Conservation (phyloP, 2,113 vertebrate species). For the Saguinus midas region DNA sequence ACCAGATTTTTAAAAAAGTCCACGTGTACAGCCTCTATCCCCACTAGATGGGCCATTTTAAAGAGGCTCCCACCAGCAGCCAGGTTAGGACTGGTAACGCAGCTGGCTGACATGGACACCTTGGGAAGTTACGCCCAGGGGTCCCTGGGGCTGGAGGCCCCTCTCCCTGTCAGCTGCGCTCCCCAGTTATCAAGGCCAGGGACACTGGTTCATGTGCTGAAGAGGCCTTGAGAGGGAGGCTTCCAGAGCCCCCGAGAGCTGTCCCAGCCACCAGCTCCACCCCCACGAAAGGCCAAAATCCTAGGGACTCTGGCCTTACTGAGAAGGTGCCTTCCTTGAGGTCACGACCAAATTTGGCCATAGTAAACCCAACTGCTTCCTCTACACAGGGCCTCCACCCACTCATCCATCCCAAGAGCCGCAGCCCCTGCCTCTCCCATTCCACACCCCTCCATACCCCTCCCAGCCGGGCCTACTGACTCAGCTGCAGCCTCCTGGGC, state of each 20-base stretch:
- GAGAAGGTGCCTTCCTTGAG: slow-evolving; percentile 9
- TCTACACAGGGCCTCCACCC: background rate
- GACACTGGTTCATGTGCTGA: background rate
- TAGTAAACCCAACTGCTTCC: background rate
- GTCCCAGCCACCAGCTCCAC: background rate
- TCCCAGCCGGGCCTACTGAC: background rate
- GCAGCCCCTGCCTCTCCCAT: background rate
- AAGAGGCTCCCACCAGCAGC: background rate
- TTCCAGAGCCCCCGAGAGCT: background rate
- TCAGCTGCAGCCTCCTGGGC: background rate
- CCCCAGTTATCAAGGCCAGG: background rate
- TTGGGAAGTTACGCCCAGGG: background rate
- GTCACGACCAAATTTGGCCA: slow-evolving; percentile 47
- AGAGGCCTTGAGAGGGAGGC: background rate
- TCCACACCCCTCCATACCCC: background rate
- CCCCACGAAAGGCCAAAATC: background rate
- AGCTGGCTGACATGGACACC: background rate
- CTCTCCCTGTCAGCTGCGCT: background rate
- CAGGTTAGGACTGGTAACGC: background rate
- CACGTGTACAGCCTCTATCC: background rate
- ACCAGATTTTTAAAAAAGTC: background rate
- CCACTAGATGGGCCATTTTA: background rate
- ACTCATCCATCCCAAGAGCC: background rate
- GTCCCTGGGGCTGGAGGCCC: background rate
- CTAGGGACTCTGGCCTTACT: background rate